Evolutionary conservation across 1,140 invertebrate species (phyloP), one percentile per base, ranked within the genome.

Genomic region (Brachionus koreanus): DNA sequence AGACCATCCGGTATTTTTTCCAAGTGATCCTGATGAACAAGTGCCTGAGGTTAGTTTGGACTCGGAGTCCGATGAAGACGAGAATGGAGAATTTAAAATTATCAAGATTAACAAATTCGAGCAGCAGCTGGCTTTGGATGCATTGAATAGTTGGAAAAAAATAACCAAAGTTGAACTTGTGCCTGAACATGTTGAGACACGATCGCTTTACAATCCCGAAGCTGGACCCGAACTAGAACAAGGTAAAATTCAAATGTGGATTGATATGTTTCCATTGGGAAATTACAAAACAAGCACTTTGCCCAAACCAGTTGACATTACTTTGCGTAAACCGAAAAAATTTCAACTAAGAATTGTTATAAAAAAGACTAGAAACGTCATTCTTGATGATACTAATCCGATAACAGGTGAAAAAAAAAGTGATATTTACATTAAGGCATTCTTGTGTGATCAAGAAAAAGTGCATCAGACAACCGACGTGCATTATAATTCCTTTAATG

Each of bases 371-470:
- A 94, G 95, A 86, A 94, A 96, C 84, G 94, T 96, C 0, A 93
- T 95, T 0, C 85, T 96, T 10, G 94, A 95, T 87, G 94, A 96
- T 86, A 94, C 95, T 86, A 94, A 93, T 4, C 95, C 95, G 88
- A 94, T 96, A 85, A 95, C 94, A 0, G 94, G 94, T 4, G 94
- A 96, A 88, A 95, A 95, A 87, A 95, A 95, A 93, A 94, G 93
- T 35, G 94, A 96, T 86, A 96, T 96, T 85, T 96, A 95, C 85
- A 94, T 96, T 0, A 96, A 95, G 90, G 94, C 94, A 2, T 96
- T 94, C 93, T 86, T 96, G 3, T 95, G 94, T 87, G 94, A 94
- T 0, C 92, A 92, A 6, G 93, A 76, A 23, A 86, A 95, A 85
- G 94, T 95, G 87, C 93, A 92, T 84, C 94, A 95, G 86, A 91